Percentiles rank a stretch among this genome's conserved stretches.
phyloP scores from a whole-genome alignment of 92 coral and sea anemone genomes.

The Pocillopora grandis region DNA sequence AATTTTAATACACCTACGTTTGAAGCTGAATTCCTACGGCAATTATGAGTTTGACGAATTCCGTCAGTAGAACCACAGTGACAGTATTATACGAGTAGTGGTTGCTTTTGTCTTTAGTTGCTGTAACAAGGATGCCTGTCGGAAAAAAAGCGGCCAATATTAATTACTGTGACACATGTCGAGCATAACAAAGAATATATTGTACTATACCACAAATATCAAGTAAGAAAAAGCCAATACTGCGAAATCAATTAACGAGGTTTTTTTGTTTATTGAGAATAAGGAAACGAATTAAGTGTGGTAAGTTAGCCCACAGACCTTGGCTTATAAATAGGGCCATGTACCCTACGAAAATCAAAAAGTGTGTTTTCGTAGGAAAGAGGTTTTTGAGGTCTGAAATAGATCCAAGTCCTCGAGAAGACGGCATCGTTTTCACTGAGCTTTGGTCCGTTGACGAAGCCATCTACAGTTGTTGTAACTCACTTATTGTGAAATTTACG shows the following conservation, averaged over 20 bases:
- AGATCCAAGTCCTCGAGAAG: constrained; percentile 31
- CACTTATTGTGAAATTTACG: too few relatives aligned
- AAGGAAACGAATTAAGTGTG: neutral
- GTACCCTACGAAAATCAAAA: constrained; percentile 86
- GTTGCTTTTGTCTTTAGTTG: constrained; percentile 77
- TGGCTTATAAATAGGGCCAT: constrained; percentile 91
- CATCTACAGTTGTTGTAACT: neutral
- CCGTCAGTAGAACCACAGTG: constrained; percentile 90
- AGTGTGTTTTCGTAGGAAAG: constrained; percentile 87
- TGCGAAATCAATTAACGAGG: neutral
- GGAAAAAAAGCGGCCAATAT: neutral
- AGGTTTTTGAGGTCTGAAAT: constrained; percentile 80
- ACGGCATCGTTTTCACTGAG: constrained; percentile 24
- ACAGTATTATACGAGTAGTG: constrained; percentile 84
- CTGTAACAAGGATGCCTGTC: constrained; percentile 90
- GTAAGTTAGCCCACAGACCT: constrained; percentile 53
- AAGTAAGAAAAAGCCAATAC: neutral
- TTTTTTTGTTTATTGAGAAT: neutral
- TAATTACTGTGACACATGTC: neutral
- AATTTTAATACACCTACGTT: constrained; percentile 61
- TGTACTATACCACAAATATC: neutral
- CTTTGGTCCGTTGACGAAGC: neutral
- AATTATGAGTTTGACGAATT: constrained; percentile 78
- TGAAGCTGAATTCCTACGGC: constrained; percentile 77
- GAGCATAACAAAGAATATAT: neutral